Conservation (phyloP, 1,140 invertebrate genomes). For the Galleria mellonella region DNA sequence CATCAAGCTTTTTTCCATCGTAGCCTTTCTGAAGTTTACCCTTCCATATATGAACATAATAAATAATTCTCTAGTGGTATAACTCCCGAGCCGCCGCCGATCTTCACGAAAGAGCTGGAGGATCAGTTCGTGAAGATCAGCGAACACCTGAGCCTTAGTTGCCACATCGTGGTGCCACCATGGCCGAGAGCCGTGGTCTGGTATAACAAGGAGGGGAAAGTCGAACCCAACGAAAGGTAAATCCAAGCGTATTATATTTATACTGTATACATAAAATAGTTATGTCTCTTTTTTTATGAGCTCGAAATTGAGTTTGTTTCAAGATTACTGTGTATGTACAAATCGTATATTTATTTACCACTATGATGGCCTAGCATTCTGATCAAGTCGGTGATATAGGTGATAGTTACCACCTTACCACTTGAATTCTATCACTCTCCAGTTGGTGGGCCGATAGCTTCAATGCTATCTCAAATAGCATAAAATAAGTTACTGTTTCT, state of each 20-base stretch:
- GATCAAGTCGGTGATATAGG: too few species aligned
- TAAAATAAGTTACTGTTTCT: too few species aligned
- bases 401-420: too few species aligned
- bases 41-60: too few species aligned
- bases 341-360: too few species aligned
- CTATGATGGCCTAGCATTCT: too few species aligned
- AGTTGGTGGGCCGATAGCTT: too few species aligned
- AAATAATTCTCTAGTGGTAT: conserved; percentile 24
- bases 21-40: too few species aligned
- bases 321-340: not conserved
- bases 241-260: not conserved
- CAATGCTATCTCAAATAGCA: too few species aligned
- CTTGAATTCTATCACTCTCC: too few species aligned
- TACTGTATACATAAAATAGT: too few species aligned
- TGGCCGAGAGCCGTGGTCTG: conserved; percentile 86
- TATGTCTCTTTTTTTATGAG: not conserved
- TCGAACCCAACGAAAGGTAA: conserved; percentile 76
- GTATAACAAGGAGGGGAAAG: conserved; percentile 88
- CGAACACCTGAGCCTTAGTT: conserved; percentile 81
- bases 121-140: conserved; percentile 85
- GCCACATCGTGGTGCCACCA: conserved; percentile 87
- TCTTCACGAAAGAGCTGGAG: conserved; percentile 82
- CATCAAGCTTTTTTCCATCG: too few species aligned
- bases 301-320: not conserved
- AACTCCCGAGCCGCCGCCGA: conserved; percentile 79